Base-by-base conservation (phyloP, 2,797 vertebrate genomes). In the Fringilla coelebs region DNA sequence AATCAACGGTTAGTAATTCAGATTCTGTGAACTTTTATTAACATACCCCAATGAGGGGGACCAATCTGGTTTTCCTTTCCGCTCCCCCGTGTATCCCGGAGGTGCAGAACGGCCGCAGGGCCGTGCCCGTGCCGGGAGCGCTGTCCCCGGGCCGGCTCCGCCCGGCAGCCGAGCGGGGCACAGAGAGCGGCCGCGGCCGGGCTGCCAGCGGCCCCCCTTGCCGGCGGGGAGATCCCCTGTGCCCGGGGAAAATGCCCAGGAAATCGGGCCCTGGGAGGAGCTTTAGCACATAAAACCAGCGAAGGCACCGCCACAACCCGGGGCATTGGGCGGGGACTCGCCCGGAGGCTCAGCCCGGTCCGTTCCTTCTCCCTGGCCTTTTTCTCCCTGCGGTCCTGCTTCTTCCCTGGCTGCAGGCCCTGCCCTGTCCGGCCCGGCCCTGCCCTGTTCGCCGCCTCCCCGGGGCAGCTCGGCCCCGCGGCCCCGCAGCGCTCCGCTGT, bases 41-140 rank as follows among this genome's bases (percentile, higher is more conserved):
- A 62, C 4, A 32, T 6, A 49, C 0, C 7, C 3, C 5, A 25
- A 5, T 29, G 31, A 17, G 14, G 6, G 6, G 34, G 34, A 13
- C 45, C 28, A 17, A 5, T 32, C 4, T 20, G 43, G 4, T 7
- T 24, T 31, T 38, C 9, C 3, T 38, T 25, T 9, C 2, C 2
- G 16, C 54, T 9, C 52, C 2, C 19, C 3, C 0, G 13, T 10
- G 52, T 17, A 4, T 1, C 11, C 32, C 4, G 0, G 51, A 16
- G 18, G 51, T 7, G 68, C 6, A 9, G 4, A 17, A 4, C 2
- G 6, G 1, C 66, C 3, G 14, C 34, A 4, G 66, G 48, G 66
- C 66, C 10, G 48, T 38, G 2, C 46, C 31, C 9, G 65, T 3
- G 38, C 31, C 3, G 48, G 46, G 32, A 40, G 48, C 66, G 3